Evolutionary conservation across 2,113 vertebrate genomes (phyloP).

Genomic region (Eulemur rufifrons): DNA sequence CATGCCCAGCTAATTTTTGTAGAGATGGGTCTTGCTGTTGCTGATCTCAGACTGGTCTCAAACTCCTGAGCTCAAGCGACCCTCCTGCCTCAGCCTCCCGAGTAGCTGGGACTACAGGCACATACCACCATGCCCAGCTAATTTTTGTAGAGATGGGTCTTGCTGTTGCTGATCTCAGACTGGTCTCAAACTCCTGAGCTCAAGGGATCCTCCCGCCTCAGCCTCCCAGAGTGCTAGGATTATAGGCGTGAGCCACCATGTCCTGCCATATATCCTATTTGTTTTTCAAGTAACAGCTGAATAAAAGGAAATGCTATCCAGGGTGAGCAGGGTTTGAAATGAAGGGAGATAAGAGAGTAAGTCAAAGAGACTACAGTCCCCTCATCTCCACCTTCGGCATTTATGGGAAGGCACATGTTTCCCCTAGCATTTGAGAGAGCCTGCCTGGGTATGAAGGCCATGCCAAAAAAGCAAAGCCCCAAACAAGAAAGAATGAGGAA

Average conservation of each 20-base stretch:
- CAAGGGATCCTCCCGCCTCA: too few relatives aligned
- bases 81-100: too few relatives aligned
- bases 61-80: too few relatives aligned
- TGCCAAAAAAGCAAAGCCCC: background rate
- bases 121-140: too few relatives aligned
- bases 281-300: background rate
- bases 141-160: too few relatives aligned
- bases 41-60: too few relatives aligned
- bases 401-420: background rate
- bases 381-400: fast-evolving
- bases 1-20: too few relatives aligned
- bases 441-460: background rate
- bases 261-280: background rate
- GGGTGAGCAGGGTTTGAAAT: background rate
- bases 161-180: too few relatives aligned
- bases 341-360: background rate
- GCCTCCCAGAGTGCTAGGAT: background rate
- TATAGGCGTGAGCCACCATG: too few relatives aligned
- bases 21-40: too few relatives aligned
- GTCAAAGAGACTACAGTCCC: background rate
- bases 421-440: background rate
- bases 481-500: background rate
- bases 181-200: too few relatives aligned
- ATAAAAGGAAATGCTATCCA: background rate
- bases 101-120: too few relatives aligned